Evolutionary conservation across 2,888 invertebrate species (phyloP).

Genomic region (Eudemis profundana): DNA sequence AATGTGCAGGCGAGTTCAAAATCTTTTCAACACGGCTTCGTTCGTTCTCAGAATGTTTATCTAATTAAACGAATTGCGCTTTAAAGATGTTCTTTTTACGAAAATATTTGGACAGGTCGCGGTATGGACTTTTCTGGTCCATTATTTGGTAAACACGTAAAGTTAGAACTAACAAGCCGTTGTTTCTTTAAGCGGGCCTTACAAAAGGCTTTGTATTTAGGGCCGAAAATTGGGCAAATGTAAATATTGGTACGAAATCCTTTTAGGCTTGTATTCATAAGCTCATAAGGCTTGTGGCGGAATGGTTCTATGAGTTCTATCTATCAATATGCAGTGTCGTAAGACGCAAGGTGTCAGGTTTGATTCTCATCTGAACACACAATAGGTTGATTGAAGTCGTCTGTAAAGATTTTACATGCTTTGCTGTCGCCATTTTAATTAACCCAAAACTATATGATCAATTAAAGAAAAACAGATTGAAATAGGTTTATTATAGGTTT

Average conservation of each 20-base stretch:
- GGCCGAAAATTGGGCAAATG: constrained; percentile 35
- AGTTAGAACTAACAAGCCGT: constrained; percentile 53
- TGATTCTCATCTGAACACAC: too few relatives aligned
- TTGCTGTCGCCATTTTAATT: too few relatives aligned
- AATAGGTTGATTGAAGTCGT: too few relatives aligned
- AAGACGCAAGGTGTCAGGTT: background rate
- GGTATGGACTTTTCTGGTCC: constrained; percentile 48
- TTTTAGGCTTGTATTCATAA: constrained; percentile 25
- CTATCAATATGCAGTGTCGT: too few relatives aligned
- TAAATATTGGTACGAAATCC: constrained; percentile 37
- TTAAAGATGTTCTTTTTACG: constrained; percentile 45
- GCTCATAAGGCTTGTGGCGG: background rate
- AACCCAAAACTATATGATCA: too few relatives aligned
- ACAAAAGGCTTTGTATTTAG: constrained; percentile 33
- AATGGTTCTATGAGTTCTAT: constrained; percentile 5
- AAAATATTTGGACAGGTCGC: constrained; percentile 47
- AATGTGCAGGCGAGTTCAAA: constrained; percentile 67
- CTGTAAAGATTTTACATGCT: too few relatives aligned
- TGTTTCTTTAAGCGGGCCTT: constrained; percentile 52
- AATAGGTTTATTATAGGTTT: too few relatives aligned
- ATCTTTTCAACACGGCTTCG: constrained; percentile 62
- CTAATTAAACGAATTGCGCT: constrained; percentile 51
- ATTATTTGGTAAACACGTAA: constrained; percentile 53
- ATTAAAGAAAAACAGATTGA: too few relatives aligned
- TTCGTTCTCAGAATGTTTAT: constrained; percentile 61